Conservation (phyloP, 1,140 invertebrate species). For the Drosophila sulfurigaster region DNA sequence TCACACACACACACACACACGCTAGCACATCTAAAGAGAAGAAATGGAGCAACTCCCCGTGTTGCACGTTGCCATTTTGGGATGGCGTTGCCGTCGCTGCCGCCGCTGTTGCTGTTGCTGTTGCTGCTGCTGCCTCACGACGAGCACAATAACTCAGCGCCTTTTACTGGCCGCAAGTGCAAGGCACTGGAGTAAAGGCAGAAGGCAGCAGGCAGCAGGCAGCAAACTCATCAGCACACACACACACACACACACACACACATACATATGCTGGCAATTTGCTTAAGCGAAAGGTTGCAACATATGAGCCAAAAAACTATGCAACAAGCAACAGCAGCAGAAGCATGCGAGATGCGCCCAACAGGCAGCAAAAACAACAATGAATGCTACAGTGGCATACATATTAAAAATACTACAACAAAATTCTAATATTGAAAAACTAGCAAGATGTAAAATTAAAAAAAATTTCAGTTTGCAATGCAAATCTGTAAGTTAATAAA, state of each 20-base stretch:
- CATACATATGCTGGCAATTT: conserved; percentile 65
- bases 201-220: conserved; percentile 39
- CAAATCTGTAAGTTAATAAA: too few relatives aligned
- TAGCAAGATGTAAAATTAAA: too few relatives aligned
- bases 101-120: neutral
- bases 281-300: conserved; percentile 70
- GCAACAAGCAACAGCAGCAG: conserved; percentile 38
- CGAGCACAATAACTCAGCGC: conserved; percentile 53
- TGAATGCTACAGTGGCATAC: neutral
- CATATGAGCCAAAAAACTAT: conserved; percentile 48
- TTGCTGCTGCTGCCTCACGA: conserved; percentile 9
- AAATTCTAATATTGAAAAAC: too few relatives aligned
- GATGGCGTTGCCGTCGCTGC: conserved; percentile 28
- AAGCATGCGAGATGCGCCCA: conserved; percentile 28
- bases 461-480: too few relatives aligned
- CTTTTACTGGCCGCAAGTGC: conserved; percentile 64
- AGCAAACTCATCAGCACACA: conserved; percentile 29
- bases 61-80: conserved; percentile 48
- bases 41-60: neutral
- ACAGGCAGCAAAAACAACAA: conserved; percentile 6
- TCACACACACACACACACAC: conserved; percentile 18
- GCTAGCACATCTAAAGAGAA: neutral
- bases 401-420: neutral
- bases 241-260: conserved; percentile 23
- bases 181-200: conserved; percentile 38